phyloP scores from a whole-genome alignment of 2,113 vertebrate genomes.

The Cyanoramphus novaezelandiae region DNA sequence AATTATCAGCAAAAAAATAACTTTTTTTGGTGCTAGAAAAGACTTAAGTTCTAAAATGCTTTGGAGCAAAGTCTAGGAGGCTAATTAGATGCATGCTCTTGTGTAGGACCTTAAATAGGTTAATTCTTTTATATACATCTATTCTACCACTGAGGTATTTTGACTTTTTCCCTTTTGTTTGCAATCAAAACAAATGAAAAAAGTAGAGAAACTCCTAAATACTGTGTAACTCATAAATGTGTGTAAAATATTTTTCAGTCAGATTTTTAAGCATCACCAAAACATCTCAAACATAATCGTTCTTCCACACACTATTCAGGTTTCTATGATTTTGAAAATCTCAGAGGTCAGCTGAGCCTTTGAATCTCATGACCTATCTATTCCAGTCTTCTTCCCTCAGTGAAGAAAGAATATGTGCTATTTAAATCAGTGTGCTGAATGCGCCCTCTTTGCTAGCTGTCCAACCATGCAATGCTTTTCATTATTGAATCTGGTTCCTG shows the following conservation, averaged over 20 bases:
- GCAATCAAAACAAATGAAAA: not conserved
- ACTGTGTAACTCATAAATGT: not conserved
- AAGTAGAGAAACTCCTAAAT: not conserved
- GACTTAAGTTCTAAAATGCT: not conserved
- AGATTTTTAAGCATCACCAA: not conserved
- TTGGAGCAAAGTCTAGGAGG: not conserved
- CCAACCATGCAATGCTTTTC: slow-evolving; percentile 43
- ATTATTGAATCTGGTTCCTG: slow-evolving; percentile 36
- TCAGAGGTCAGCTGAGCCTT: not conserved
- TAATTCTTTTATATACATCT: not conserved
- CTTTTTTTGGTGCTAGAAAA: not conserved
- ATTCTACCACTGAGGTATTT: not conserved
- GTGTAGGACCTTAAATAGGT: not conserved
- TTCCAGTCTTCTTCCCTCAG: not conserved
- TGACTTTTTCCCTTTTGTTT: not conserved
- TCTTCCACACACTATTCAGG: accelerated
- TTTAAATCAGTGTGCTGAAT: slow-evolving; percentile 17
- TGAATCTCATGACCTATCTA: not conserved
- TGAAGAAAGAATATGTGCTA: not conserved
- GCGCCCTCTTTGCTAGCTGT: slow-evolving; percentile 42
- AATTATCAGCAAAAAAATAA: not conserved
- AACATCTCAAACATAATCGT: not conserved
- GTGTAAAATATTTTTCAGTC: not conserved
- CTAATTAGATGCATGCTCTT: not conserved
- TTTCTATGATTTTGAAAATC: not conserved